Conservation (phyloP, 2,888 invertebrate species). For the Plagodis dolabraria region DNA sequence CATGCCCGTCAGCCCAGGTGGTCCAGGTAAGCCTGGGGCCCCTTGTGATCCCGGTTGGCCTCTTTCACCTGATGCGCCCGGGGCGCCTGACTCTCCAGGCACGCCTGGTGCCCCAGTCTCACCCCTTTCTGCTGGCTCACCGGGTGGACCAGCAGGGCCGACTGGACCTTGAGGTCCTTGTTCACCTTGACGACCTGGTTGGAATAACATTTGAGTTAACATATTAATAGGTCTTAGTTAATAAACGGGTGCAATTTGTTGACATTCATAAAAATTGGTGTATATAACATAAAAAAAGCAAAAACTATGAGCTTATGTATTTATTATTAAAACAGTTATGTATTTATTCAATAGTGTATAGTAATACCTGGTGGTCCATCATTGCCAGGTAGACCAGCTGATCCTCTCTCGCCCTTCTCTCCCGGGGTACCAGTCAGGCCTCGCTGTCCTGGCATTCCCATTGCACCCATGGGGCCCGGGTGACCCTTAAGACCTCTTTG, state of each 20-base stretch:
- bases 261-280: background rate
- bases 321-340: too few species aligned
- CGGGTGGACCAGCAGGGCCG: constrained; percentile 91
- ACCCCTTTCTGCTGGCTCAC: constrained; percentile 92
- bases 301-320: too few species aligned
- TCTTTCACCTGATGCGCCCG: constrained; percentile 90
- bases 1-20: constrained; percentile 88
- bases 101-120: constrained; percentile 90
- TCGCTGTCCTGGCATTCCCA: constrained; percentile 89
- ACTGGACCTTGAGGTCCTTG: constrained; percentile 91
- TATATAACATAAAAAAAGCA: background rate
- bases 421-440: constrained; percentile 88
- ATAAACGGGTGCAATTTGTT: too few species aligned
- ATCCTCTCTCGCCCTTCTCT: constrained; percentile 91
- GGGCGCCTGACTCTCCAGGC: constrained; percentile 89
- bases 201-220: background rate
- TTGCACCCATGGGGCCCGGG: constrained; percentile 88
- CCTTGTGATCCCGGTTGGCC: constrained; percentile 90
- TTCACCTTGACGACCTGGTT: constrained; percentile 87
- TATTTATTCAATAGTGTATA: background rate
- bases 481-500: constrained; percentile 89
- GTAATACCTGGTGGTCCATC: constrained; percentile 89
- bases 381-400: constrained; percentile 88
- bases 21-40: constrained; percentile 87
- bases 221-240: too few species aligned